A percentile compares a stretch with the other conserved stretches of the same genome.
Conservation (phyloP, 2,797 vertebrate species). For the Decapterus maruadsi region DNA sequence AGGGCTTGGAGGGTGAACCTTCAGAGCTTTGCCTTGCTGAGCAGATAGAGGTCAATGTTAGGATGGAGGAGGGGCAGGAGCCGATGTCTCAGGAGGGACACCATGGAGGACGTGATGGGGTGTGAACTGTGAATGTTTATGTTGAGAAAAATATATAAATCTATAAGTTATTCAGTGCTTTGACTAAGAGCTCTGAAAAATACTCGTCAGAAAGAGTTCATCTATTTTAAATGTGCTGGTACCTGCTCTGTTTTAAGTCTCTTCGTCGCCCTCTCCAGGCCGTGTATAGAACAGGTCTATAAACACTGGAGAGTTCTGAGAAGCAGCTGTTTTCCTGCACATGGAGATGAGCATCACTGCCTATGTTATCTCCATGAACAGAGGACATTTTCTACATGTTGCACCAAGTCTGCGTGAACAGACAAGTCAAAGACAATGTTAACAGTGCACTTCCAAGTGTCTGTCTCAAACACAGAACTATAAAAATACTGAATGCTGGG, state of each 20-base stretch:
- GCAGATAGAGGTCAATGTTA: constrained; percentile 20
- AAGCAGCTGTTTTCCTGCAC: constrained; percentile 55
- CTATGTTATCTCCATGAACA: constrained; percentile 13
- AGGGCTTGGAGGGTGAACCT: constrained; percentile 49
- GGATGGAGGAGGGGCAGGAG: constrained; percentile 39
- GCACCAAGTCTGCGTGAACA: constrained; percentile 12
- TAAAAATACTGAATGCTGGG: constrained; percentile 21
- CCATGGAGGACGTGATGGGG: constrained; percentile 9
- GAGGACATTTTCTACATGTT: constrained; percentile 13
- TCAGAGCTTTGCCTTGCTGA: constrained; percentile 13
- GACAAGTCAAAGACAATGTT: constrained; percentile 30
- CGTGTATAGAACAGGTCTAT: constrained; percentile 47
- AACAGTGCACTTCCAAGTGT: constrained; percentile 40
- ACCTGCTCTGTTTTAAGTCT: constrained; percentile 34
- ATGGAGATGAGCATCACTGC: constrained; percentile 20
- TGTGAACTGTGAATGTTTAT: constrained; percentile 58
- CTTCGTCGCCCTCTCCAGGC: constrained; percentile 59
- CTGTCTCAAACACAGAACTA: background rate
- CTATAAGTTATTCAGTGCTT: constrained; percentile 63
- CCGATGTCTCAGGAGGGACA: constrained; percentile 37
- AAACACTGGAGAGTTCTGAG: constrained; percentile 53
- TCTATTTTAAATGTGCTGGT: constrained; percentile 28
- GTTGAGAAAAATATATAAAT: constrained; percentile 21
- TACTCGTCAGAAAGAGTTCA: constrained; percentile 4
- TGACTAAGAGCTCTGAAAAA: constrained; percentile 37